These are phyloP conservation scores for Bombylius major DNA, from an alignment of 2,888 invertebrate species.

Conservation along the genomic window DNA sequence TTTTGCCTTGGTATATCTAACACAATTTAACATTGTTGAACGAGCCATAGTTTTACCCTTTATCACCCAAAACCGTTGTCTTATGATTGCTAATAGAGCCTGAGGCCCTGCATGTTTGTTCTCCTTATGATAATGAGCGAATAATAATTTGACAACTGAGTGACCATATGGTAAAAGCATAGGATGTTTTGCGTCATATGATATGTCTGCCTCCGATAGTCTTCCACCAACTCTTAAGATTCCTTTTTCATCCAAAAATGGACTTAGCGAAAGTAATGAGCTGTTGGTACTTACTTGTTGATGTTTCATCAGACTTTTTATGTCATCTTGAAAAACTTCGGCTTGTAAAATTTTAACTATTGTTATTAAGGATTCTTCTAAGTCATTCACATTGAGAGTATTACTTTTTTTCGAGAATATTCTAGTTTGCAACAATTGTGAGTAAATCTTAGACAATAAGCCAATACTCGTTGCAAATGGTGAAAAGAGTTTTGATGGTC, in stretches of 20 bases:
- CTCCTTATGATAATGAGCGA: conserved; percentile 1
- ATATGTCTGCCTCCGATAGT: not conserved
- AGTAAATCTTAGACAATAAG: not conserved
- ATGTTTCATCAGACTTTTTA: no score
- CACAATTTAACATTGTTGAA: conserved; percentile 11
- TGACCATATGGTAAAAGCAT: conserved; percentile 17
- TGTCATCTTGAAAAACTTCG: no score
- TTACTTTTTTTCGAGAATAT: not conserved
- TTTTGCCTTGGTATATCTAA: conserved; percentile 10
- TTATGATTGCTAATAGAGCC: conserved; percentile 5
- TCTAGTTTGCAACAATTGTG: not conserved
- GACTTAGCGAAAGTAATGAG: not conserved
- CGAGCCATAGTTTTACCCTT: conserved; percentile 12
- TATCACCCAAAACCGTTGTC: conserved; percentile 18
- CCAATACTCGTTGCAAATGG: not conserved
- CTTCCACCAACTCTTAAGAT: conserved; percentile 6
- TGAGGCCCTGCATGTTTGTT: conserved; percentile 8
- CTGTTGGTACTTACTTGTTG: not conserved
- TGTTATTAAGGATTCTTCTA: not conserved
- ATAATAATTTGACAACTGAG: conserved; percentile 4
- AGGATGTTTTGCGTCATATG: conserved; percentile 16
- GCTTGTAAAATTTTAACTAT: not conserved
- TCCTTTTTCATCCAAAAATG: conserved; percentile 8
- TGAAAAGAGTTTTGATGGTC: no score
- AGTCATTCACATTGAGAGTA: not conserved